Percentiles rank a stretch among this genome's conserved stretches.
phyloP scores from a whole-genome alignment of 64 coral and sea anemone species.

The Cladopsammia gracilis region DNA sequence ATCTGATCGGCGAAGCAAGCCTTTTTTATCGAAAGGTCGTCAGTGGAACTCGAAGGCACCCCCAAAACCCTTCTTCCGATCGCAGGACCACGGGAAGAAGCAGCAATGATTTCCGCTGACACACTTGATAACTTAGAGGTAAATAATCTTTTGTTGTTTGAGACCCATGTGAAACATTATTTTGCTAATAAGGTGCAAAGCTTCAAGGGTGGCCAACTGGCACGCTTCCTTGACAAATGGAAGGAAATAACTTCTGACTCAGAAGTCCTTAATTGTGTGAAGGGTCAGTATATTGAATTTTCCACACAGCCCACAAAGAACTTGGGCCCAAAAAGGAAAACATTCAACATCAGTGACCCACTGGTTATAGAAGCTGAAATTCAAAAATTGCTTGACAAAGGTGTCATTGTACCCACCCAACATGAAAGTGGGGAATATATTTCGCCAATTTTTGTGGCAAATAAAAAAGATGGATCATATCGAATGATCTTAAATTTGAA shows the following conservation, averaged over 20 bases:
- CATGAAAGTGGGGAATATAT: too few relatives aligned
- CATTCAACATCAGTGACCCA: constrained; percentile 11
- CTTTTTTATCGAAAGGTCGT: constrained; percentile 44
- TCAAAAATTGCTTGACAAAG: constrained; percentile 43
- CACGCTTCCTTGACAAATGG: constrained; percentile 2
- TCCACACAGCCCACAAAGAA: neutral
- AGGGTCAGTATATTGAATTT: constrained; percentile 28
- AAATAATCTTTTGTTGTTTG: constrained; percentile 24
- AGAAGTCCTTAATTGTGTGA: constrained; percentile 4
- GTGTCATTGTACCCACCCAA: neutral
- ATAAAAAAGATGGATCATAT: constrained; percentile 38
- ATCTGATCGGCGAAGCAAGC: neutral
- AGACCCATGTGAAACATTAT: neutral
- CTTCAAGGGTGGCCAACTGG: constrained; percentile 15
- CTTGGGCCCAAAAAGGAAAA: constrained; percentile 3
- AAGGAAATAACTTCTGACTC: constrained; percentile 19
- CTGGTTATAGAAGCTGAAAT: constrained; percentile 55
- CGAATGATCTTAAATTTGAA: constrained; percentile 57
- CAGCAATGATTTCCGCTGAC: constrained; percentile 3
- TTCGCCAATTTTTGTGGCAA: too few relatives aligned
- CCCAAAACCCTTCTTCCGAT: constrained; percentile 1
- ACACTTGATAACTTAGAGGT: neutral
- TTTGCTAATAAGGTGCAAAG: neutral
- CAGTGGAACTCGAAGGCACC: constrained; percentile 33
- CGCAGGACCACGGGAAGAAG: constrained; percentile 25